Conservation (phyloP, 2,113 vertebrate species). For the Isurus oxyrinchus region DNA sequence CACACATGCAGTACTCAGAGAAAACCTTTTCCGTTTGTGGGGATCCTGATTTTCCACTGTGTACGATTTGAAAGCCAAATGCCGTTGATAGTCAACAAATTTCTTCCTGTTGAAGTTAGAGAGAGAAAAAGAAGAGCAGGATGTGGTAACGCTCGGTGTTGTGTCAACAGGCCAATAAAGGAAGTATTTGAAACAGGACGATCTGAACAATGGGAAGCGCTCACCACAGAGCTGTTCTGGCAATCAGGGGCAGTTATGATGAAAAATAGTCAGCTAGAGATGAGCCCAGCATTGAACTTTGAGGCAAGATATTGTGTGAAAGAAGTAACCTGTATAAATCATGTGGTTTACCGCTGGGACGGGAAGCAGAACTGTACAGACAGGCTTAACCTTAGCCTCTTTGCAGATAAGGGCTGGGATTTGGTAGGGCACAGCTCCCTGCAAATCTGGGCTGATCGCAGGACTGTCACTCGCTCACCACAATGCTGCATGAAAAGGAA, state of each 20-base stretch:
- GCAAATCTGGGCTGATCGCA: background rate
- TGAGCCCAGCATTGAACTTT: background rate
- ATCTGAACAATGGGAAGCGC: background rate
- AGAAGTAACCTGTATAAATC: background rate
- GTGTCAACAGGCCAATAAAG: constrained; percentile 1
- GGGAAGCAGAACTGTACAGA: background rate
- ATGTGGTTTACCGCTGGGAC: background rate
- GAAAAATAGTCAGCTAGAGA: background rate
- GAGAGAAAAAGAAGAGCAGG: background rate
- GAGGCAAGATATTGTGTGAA: background rate
- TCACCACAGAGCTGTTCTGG: background rate
- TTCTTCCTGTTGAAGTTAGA: background rate
- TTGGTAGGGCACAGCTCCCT: background rate
- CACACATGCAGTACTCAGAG: background rate
- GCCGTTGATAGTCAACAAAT: background rate
- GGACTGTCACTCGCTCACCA: too few relatives aligned
- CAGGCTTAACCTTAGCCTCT: background rate
- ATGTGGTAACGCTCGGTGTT: background rate
- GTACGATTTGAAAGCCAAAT: background rate
- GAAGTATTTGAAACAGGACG: constrained; percentile 18
- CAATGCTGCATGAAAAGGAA: background rate
- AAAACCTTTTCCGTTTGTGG: background rate
- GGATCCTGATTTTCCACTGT: background rate
- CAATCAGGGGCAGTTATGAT: background rate
- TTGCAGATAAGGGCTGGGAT: background rate